Conservation (phyloP, 2,888 invertebrate species). For the Timema cristinae region DNA sequence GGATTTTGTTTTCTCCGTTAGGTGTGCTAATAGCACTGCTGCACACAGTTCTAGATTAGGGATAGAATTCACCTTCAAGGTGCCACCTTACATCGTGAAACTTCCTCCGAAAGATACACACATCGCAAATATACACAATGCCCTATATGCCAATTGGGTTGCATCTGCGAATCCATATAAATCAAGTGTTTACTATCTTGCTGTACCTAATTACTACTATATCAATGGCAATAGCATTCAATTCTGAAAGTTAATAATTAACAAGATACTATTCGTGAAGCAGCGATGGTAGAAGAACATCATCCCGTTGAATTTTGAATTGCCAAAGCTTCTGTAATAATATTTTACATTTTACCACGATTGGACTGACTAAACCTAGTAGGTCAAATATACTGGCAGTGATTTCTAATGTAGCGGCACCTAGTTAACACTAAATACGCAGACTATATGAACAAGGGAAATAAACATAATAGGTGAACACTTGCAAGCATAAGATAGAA, state of each 20-base stretch:
- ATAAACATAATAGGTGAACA: too few relatives aligned
- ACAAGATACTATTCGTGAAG: not conserved
- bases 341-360: constrained; percentile 31
- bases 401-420: too few relatives aligned
- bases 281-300: constrained; percentile 26
- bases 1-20: constrained; percentile 26
- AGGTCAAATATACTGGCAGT: constrained; percentile 27
- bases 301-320: constrained; percentile 35
- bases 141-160: not conserved
- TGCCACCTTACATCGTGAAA: constrained; percentile 30
- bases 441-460: too few relatives aligned
- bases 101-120: constrained; percentile 30
- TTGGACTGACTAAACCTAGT: not conserved
- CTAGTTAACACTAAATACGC: too few relatives aligned
- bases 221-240: too few relatives aligned
- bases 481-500: too few relatives aligned
- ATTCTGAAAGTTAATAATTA: not conserved
- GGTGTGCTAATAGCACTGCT: constrained; percentile 34
- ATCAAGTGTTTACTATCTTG: not conserved
- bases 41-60: constrained; percentile 38
- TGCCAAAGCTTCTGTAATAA: constrained; percentile 35
- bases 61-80: constrained; percentile 34
- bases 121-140: constrained; percentile 31
- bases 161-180: not conserved
- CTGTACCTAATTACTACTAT: too few relatives aligned